These are phyloP conservation scores for Barypeithes pellucidus DNA, from an alignment of 2,888 invertebrate species.

Conservation along the genomic window DNA sequence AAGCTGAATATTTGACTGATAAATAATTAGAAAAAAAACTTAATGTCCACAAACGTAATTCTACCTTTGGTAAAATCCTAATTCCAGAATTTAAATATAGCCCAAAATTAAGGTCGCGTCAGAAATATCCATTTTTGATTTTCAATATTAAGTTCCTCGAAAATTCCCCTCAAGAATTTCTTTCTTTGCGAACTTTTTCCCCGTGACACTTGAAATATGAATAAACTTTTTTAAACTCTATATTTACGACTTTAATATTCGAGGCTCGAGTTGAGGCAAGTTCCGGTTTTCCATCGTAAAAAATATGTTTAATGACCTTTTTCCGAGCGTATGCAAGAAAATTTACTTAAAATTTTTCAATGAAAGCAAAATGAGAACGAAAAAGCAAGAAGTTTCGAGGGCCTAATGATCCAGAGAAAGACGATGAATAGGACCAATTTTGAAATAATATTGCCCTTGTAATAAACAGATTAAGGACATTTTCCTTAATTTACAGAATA, in stretches of 20 bases:
- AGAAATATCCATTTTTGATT: constrained; percentile 19
- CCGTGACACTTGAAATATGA: constrained; percentile 47
- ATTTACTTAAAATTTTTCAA: constrained; percentile 48
- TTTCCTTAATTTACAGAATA: not conserved
- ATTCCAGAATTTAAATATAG: not conserved
- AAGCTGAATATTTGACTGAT: too few relatives aligned
- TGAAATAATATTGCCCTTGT: not conserved
- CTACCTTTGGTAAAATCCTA: not conserved
- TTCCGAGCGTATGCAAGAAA: constrained; percentile 35
- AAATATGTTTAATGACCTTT: constrained; percentile 48
- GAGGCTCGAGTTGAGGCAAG: constrained; percentile 43
- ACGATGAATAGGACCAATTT: not conserved
- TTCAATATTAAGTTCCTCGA: not conserved
- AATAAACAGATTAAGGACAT: constrained; percentile 16
- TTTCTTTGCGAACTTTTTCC: constrained; percentile 27
- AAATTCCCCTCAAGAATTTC: constrained; percentile 19
- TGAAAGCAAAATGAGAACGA: constrained; percentile 27
- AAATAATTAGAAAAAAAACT: too few relatives aligned
- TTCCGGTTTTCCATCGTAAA: constrained; percentile 45
- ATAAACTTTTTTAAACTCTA: constrained; percentile 49
- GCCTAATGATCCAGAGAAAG: constrained; percentile 13
- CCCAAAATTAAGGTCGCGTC: constrained; percentile 17
- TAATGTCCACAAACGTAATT: too few relatives aligned
- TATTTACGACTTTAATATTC: constrained; percentile 54
- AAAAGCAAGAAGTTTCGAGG: constrained; percentile 8